Evolutionary conservation across 2,113 vertebrate genomes (phyloP).

Genomic region (Ciconia stormi): DNA sequence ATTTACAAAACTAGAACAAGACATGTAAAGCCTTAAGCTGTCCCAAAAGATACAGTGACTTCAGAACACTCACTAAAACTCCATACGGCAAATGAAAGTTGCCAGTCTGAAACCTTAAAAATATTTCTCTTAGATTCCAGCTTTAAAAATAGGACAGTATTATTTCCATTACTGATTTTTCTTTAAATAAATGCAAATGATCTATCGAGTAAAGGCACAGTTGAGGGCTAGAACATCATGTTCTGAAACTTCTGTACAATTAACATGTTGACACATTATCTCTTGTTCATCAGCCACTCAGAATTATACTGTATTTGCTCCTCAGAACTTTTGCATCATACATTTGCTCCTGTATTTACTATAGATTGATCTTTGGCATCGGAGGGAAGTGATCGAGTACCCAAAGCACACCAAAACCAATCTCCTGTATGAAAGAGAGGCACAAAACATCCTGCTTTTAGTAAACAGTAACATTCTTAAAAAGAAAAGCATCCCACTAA

Average conservation of each 20-base stretch:
- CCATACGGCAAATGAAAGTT: not conserved
- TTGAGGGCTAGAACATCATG: not conserved
- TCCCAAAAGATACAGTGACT: not conserved
- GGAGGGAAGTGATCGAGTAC: not conserved
- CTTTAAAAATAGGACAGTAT: constrained; percentile 33
- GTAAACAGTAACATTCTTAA: not conserved
- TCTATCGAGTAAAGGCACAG: not conserved
- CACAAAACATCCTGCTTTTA: not conserved
- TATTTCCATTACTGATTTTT: constrained; percentile 19
- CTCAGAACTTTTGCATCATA: not conserved
- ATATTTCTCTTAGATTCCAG: constrained; percentile 25
- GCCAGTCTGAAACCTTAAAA: constrained; percentile 16
- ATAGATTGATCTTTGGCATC: not conserved
- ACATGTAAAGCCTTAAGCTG: not conserved
- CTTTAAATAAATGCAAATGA: constrained; percentile 46
- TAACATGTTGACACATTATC: constrained; percentile 4
- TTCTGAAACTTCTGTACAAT: not conserved
- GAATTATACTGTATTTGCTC: not conserved
- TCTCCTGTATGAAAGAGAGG: not conserved
- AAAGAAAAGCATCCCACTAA: not conserved
- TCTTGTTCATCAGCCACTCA: not conserved
- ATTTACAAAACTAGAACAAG: not conserved
- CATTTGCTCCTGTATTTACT: not conserved
- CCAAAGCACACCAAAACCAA: not conserved
- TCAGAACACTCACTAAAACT: not conserved